Evolutionary conservation across 2,113 vertebrate species (phyloP).

Genomic region (Cyanoramphus novaezelandiae): DNA sequence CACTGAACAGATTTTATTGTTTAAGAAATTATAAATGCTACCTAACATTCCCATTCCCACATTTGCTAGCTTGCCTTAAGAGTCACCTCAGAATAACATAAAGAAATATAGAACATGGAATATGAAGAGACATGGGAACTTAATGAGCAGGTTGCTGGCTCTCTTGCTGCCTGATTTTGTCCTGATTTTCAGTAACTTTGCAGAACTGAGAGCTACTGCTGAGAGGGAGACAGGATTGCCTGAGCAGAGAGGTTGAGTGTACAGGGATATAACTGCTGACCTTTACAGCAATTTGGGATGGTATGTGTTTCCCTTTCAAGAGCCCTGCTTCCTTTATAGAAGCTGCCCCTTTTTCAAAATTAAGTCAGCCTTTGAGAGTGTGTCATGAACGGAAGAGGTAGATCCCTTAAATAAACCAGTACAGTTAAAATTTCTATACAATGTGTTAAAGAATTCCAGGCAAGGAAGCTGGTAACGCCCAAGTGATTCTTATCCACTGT

Average conservation of each 20-base stretch:
- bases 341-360: neutral
- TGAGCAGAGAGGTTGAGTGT: neutral
- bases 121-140: neutral
- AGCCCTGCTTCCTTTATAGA: neutral
- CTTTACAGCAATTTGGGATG: neutral
- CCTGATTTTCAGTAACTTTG: neutral
- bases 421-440: neutral
- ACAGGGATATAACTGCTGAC: rapidly evolving
- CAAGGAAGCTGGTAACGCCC: neutral
- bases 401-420: neutral
- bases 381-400: neutral
- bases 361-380: neutral
- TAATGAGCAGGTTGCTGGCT: neutral
- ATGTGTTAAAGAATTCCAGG: neutral
- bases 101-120: neutral
- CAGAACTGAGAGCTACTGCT: neutral
- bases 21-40: neutral
- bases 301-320: neutral
- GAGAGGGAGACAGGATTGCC: neutral
- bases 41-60: neutral
- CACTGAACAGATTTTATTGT: neutral
- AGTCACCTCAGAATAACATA: neutral
- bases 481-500: neutral
- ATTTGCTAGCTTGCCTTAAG: neutral
- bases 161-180: neutral